Evolutionary conservation across 2,113 vertebrate genomes (phyloP), one percentile per base, ranked within the genome.

Genomic region (Arenaria interpres): DNA sequence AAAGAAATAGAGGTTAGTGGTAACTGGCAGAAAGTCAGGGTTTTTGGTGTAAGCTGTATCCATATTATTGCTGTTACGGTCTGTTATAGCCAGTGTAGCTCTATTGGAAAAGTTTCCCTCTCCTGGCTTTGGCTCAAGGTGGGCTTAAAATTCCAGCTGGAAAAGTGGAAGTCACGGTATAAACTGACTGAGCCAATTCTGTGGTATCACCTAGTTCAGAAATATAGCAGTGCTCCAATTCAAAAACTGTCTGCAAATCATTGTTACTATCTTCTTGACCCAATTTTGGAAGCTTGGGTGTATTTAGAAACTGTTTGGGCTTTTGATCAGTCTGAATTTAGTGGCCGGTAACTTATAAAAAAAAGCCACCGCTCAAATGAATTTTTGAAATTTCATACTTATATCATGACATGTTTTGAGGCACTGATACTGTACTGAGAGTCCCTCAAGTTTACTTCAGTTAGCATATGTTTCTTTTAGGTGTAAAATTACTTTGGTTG

Each of bases 401-500:
- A 63, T 66, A 63, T 22, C 23, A 27, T 30, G 32, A 59, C 11
- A 32, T 41, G 17, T 43, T 76, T 4, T 22, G 28, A 84, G 22
- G 51, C 46, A 25, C 4, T 41, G 45, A 19, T 17, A 13, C 7
- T 43, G 24, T n/a, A 25, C 24, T 41, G 33, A 54, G 45, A 69
- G 35, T 14, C 10, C 8, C 19, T 60, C 25, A 9, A 43, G 17
- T 43, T 53, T 83, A 33, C 30, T 66, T 85, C 67, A 73, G 25
- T 59, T 2, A 62, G 4, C 14, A 76, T 3, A 12, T 0, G 0
- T 56, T 83, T 79, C 21, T 73, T 80, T 57, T 20, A 62, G 39
- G 7, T 0, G 1, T 66, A 21, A 69, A 76, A 62, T 25, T 73
- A 16, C 69, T 92, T 68, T 60, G 1, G 4, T 48, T 23, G 3